Conservation (phyloP, 2,888 invertebrate genomes). For the Agonopterix subpropinquella region DNA sequence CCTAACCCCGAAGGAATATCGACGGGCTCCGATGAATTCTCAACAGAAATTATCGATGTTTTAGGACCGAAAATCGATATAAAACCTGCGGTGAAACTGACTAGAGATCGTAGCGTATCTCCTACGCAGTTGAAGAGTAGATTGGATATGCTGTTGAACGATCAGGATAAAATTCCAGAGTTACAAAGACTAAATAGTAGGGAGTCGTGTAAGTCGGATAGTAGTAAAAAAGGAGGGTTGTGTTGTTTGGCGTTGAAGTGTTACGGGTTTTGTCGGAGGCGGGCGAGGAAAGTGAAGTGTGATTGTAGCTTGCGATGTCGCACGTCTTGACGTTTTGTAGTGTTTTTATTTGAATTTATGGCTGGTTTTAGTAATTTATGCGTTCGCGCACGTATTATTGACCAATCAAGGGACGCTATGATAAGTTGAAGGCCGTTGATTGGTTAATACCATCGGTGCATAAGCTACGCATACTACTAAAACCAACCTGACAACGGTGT, state of each 20-base stretch:
- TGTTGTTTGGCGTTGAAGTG: constrained; percentile 63
- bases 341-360: not conserved
- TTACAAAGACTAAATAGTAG: constrained; percentile 52
- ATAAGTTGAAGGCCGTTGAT: no score
- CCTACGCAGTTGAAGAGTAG: constrained; percentile 79
- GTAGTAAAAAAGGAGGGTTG: constrained; percentile 43
- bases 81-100: constrained; percentile 30
- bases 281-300: constrained; percentile 48
- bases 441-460: no score
- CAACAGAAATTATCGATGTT: constrained; percentile 41
- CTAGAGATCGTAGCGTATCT: constrained; percentile 70
- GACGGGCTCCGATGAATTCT: constrained; percentile 39
- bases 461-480: no score
- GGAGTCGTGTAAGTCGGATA: constrained; percentile 56
- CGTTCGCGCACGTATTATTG: no score
- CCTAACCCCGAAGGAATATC: constrained; percentile 71
- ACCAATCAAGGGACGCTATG: no score
- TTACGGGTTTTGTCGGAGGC: constrained; percentile 58
- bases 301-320: constrained; percentile 50
- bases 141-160: constrained; percentile 62
- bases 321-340: constrained; percentile 26
- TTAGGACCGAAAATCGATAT: constrained; percentile 30
- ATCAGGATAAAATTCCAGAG: constrained; percentile 38
- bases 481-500: no score
- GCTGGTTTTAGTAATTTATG: not conserved